Percentiles rank a stretch among this genome's conserved stretches.
Conservation (phyloP, 2,797 vertebrate species). For the Sorex maritimensis region DNA sequence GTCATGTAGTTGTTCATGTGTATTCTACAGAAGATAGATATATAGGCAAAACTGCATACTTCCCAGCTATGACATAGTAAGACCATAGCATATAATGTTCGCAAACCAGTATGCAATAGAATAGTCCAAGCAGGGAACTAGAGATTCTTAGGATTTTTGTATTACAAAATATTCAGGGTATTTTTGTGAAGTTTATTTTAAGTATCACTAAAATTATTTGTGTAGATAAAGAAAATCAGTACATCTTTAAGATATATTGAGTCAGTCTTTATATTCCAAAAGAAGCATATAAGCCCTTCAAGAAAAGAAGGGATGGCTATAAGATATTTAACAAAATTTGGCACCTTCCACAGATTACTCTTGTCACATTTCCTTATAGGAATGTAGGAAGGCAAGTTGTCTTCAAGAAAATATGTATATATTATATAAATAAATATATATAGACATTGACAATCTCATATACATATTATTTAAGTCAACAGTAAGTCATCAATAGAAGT, state of each 20-base stretch:
- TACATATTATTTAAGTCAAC: background rate
- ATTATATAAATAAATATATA: background rate
- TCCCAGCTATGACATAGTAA: background rate
- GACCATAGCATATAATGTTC: background rate
- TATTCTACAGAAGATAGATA: background rate
- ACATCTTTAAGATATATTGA: background rate
- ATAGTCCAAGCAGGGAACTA: background rate
- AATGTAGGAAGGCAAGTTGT: background rate
- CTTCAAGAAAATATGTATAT: background rate
- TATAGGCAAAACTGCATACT: background rate
- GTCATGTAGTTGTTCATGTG: background rate
- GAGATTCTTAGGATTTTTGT: background rate
- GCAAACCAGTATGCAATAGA: background rate
- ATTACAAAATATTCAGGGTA: background rate
- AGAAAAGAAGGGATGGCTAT: background rate
- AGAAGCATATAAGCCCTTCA: background rate
- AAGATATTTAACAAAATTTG: constrained; percentile 10
- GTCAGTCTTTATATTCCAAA: background rate
- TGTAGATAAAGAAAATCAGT: background rate
- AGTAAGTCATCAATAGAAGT: too few species aligned
- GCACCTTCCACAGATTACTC: background rate
- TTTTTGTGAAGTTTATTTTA: background rate
- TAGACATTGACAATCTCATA: background rate
- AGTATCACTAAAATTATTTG: background rate
- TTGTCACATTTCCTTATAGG: background rate